Percentiles rank a stretch among this genome's conserved stretches.
Evolutionary conservation across 1,140 invertebrate species (phyloP).

Genomic region (Bicyclus anynana): DNA sequence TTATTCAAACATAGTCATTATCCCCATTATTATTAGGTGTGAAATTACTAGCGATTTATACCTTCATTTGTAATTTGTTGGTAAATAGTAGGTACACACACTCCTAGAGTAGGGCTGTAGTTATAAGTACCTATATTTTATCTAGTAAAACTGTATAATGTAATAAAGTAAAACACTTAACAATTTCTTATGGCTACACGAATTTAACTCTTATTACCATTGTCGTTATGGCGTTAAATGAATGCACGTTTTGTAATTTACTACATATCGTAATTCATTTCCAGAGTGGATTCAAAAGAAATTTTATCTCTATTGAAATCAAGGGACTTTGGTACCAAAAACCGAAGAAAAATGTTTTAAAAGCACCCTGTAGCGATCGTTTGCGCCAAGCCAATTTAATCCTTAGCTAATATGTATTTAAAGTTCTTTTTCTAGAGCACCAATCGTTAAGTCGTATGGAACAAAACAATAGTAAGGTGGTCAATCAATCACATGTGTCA

Average conservation of each 20-base stretch:
- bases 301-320: slow-evolving; percentile 42
- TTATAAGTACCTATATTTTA: slow-evolving; percentile 15
- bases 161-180: slow-evolving; percentile 3
- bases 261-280: slow-evolving; percentile 21
- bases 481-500: slow-evolving; percentile 44
- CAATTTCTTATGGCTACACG: not conserved
- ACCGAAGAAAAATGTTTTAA: slow-evolving; percentile 31
- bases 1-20: too few species aligned
- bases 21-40: too few species aligned
- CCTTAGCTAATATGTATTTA: slow-evolving; percentile 1
- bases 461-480: slow-evolving; percentile 3
- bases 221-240: slow-evolving; percentile 1
- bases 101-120: too few species aligned
- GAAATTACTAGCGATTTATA: too few species aligned
- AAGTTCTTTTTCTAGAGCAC: slow-evolving; percentile 3
- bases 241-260: not conserved
- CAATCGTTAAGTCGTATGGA: not conserved
- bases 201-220: slow-evolving; percentile 4
- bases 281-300: slow-evolving; percentile 20
- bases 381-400: slow-evolving; percentile 4
- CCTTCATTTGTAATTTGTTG: too few species aligned
- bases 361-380: slow-evolving; percentile 31
- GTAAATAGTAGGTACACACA: too few species aligned
- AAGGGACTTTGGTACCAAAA: slow-evolving; percentile 33
- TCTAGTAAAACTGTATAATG: slow-evolving; percentile 23